These are phyloP conservation scores for Pteronotus mesoamericanus DNA, from an alignment of 2,797 vertebrate species.

Conservation along the genomic window DNA sequence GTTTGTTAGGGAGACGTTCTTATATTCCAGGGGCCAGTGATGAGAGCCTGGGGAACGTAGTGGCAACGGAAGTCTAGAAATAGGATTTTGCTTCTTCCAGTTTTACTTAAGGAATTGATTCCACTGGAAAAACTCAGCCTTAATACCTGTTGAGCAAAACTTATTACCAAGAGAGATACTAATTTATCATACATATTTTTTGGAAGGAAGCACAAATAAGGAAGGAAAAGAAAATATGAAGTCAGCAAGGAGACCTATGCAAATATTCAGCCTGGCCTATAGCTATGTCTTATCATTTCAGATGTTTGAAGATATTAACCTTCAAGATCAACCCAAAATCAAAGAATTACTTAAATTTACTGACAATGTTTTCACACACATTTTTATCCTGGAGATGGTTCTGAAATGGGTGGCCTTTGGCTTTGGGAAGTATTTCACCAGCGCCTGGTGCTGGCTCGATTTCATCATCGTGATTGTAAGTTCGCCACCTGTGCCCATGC, in stretches of 20 bases:
- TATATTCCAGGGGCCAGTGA: background rate
- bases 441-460: conserved; percentile 82
- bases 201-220: no score
- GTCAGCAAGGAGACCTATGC: background rate
- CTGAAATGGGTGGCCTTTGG: conserved; percentile 84
- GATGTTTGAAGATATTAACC: conserved; percentile 81
- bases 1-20: background rate
- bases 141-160: background rate
- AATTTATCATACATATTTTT: no score
- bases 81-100: background rate
- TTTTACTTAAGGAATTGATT: conserved; percentile 1
- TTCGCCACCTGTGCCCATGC: background rate
- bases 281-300: conserved; percentile 63
- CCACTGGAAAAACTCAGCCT: background rate
- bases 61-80: background rate
- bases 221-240: background rate
- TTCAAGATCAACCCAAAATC: background rate
- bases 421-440: conserved; percentile 82
- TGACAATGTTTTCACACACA: conserved; percentile 79
- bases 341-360: conserved; percentile 71
- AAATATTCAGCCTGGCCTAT: background rate
- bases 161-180: background rate
- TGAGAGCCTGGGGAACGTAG: background rate
- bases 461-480: conserved; percentile 84
- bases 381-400: conserved; percentile 82